Evolutionary conservation across 2,797 vertebrate genomes (phyloP).

Genomic region (Knipowitschia caucasica): DNA sequence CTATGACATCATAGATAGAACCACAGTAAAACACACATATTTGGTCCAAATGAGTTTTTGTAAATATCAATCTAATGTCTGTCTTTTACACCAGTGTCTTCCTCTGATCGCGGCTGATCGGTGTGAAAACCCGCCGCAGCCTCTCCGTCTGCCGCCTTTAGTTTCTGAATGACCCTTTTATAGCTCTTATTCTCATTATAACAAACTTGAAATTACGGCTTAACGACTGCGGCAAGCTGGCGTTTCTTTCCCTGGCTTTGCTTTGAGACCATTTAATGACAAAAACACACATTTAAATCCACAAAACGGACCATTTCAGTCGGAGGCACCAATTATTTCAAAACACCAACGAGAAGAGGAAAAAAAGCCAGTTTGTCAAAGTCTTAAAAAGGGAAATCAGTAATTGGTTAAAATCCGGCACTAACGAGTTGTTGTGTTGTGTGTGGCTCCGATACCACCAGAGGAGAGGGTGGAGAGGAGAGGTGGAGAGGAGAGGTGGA

Average conservation of each 20-base stretch:
- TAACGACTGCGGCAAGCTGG: not conserved
- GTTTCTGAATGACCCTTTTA: not conserved
- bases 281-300: not conserved
- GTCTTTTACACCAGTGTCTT: not conserved
- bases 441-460: not conserved
- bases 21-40: too few species aligned
- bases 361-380: constrained; percentile 5
- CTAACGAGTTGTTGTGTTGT: constrained; percentile 8
- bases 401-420: constrained; percentile 11
- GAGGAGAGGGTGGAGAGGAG: not conserved
- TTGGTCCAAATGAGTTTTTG: too few species aligned
- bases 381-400: constrained; percentile 1
- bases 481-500: not conserved
- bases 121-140: not conserved
- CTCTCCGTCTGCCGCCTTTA: not conserved
- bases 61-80: too few species aligned
- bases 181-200: not conserved
- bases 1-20: too few species aligned
- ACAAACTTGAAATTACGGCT: not conserved
- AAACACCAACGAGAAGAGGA: not conserved
- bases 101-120: not conserved
- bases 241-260: not conserved
- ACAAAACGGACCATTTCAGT: not conserved
- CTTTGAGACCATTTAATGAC: not conserved
- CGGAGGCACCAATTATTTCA: constrained; percentile 1